Base-by-base conservation (phyloP, 2,797 vertebrate genomes). In the Anas capensis region DNA sequence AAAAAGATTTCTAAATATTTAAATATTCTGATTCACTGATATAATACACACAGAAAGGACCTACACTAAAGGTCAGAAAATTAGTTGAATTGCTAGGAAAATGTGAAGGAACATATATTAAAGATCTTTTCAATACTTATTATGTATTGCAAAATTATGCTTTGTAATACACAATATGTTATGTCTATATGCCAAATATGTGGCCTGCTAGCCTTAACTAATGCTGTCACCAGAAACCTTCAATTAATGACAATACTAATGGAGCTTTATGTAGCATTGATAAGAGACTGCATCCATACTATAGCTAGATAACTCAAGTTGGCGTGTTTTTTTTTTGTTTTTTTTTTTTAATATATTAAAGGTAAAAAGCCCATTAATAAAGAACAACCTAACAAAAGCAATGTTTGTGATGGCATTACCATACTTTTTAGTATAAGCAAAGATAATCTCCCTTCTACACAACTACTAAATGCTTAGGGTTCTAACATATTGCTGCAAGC, bases 401-500 rank as follows among this genome's bases (percentile, higher is more conserved):
- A 46, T 84, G 61, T 78, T 93, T 95, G 83, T 68, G 53, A 64
- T 61, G 31, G 64, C 31, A 93, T 92, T 93, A 81, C 40, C 62
- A 75, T 65, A 54, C 24, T 91, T 94, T 84, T 93, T 89, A 94
- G 12, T 56, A 76, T 19, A 95, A 95, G 73, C 60, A 95, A 95
- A 75, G 81, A 95, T 48, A 94, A 70, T 88, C 78, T 97, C 93
- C 71, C 87, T 96, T 71, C 79, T 93, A 96, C 97, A 96, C 83
- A 95, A 94, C 93, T 97, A 85, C 96, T 92, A 93, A 98, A 97
- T 97, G 92, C 94, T 97, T 42, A 10, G 65, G 88, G 87, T 97
- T 92, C 93, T 96, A 97, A 95, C 96, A 97, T 96, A 97, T 94
- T 97, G 89, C 96, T 97, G 91, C 96, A 93, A 97, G 92, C 96